A percentile compares a stretch with the other conserved stretches of the same genome.
These are phyloP conservation scores for Glaucopsyche alexis DNA, from an alignment of 2,888 invertebrate species.

Conservation along the genomic window DNA sequence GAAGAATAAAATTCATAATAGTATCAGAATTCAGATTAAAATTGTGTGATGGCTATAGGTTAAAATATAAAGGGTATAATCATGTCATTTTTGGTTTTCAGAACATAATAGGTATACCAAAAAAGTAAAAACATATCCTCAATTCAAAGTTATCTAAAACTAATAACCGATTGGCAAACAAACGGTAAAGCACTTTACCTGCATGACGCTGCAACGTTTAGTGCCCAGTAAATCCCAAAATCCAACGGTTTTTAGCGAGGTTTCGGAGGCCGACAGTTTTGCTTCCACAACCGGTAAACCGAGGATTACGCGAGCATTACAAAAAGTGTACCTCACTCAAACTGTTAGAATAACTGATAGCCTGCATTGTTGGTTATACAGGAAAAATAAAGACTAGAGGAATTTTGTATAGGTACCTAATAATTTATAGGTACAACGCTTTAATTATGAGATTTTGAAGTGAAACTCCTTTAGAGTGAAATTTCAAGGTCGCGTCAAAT, in stretches of 20 bases:
- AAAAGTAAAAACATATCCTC: background rate
- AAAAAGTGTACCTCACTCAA: slow-evolving; percentile 38
- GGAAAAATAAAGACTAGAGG: background rate
- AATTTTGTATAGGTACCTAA: background rate
- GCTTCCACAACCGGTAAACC: slow-evolving; percentile 58
- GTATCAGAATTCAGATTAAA: too few relatives aligned
- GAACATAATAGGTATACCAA: too few relatives aligned
- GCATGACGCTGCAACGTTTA: slow-evolving; percentile 46
- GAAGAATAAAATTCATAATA: too few relatives aligned
- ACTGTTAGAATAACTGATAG: slow-evolving; percentile 32
- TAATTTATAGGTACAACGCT: background rate
- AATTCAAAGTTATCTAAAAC: background rate
- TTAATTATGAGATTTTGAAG: background rate
- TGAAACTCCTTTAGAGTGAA: background rate
- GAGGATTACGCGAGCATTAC: slow-evolving; percentile 51
- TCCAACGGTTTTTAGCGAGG: slow-evolving; percentile 61
- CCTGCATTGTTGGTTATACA: slow-evolving; percentile 12
- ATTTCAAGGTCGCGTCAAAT: too few relatives aligned
- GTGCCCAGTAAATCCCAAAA: slow-evolving; percentile 59
- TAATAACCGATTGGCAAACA: slow-evolving; percentile 13
- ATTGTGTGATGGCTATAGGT: too few relatives aligned
- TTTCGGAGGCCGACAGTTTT: slow-evolving; percentile 60
- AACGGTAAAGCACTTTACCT: slow-evolving; percentile 30
- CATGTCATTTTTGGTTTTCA: too few relatives aligned
- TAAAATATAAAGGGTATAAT: too few relatives aligned